Base-by-base conservation (phyloP, 2,113 vertebrate genomes). In the Anser brachyrhynchus region DNA sequence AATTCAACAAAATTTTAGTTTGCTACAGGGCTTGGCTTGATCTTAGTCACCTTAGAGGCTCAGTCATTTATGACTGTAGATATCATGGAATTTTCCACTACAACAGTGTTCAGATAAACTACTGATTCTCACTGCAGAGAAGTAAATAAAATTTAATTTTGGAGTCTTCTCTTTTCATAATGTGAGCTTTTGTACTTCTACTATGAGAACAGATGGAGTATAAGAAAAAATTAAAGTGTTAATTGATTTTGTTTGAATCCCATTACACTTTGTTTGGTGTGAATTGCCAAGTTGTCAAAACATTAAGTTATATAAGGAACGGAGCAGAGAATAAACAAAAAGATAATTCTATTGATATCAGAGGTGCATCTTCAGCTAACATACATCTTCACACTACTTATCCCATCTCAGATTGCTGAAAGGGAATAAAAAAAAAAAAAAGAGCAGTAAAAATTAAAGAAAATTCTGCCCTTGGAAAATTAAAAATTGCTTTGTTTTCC, bases 161-260 rank as follows among this genome's bases (percentile, higher is more conserved):
- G 59, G 46, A 84, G 16, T 59, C 46, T 73, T 44, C 52, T 54
- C 13, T 55, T 75, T 76, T 59, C 52, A 65, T 87, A 78, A 78
- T 51, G 55, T 59, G n/a, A 72, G 61, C 66, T 91, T 92, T 91
- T 84, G 22, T 94, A 92, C 77, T 55, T 92, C 31, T 84, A 22
- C 33, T 67, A 59, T 11, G 31, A 82, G 92, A 92, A 79, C 90
- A 96, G 93, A 93, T 87, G 87, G 84, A 93, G 43, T 75, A 93
- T 64, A 66, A 84, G 95, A 87, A 96, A 95, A 95, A 26, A 8
- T 79, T 69, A 74, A 96, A 94, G 93, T 89, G 95, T 72, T 95
- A 96, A 96, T 96, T 96, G 93, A 94, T 94, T 96, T 94, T 94
- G 87, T 92, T 95, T 95, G 93, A 96, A 84, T 94, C 52, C 39